A percentile compares a stretch with the other conserved stretches of the same genome.
Evolutionary conservation across 2,888 invertebrate genomes (phyloP).

Genomic region (Hyalella azteca): DNA sequence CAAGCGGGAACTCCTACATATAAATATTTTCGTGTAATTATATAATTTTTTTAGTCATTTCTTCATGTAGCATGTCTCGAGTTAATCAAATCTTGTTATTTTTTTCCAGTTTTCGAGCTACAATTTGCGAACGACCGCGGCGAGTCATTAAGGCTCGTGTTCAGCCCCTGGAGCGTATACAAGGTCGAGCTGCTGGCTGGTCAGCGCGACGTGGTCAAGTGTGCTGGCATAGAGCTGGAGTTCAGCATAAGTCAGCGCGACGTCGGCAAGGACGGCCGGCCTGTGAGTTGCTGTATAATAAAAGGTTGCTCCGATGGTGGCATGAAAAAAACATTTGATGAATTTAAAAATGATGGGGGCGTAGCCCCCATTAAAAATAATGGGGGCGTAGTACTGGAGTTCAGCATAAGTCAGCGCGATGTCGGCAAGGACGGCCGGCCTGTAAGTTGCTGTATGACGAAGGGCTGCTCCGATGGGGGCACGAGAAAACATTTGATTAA

Average conservation of each 20-base stretch:
- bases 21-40: no score
- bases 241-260: background rate
- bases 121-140: conserved; percentile 54
- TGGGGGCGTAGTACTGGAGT: background rate
- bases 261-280: background rate
- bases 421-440: background rate
- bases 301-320: no score
- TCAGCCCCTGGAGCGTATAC: conserved; percentile 47
- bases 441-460: background rate
- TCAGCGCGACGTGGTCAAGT: background rate
- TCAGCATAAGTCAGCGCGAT: background rate
- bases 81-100: no score
- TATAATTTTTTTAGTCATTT: no score
- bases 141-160: conserved; percentile 54
- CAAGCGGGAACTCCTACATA: no score
- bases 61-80: no score
- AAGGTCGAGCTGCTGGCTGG: background rate
- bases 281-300: background rate
- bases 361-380: no score
- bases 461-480: no score
- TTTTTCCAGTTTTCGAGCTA: conserved; percentile 53
- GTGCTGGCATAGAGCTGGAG: background rate
- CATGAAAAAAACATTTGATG: no score
- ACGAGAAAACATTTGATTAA: no score
- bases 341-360: no score